Evolutionary conservation across 1,140 invertebrate species (phyloP), one percentile per base, ranked within the genome.

Genomic region (Stegodyphus mimosarum): DNA sequence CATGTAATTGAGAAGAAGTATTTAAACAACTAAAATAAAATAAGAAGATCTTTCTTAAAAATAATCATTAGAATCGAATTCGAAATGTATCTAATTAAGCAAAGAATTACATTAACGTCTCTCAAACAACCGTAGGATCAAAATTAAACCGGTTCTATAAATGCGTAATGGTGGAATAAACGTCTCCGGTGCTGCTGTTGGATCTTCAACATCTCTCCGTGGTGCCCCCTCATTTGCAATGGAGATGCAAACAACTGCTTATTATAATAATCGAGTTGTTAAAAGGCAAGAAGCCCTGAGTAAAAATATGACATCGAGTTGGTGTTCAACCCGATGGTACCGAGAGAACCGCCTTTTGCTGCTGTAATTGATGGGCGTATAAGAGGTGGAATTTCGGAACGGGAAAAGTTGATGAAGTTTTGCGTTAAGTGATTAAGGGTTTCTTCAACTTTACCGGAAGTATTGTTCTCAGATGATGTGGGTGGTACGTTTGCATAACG

Each of bases 81-180:
- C 17, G 18, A 74, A 74, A 60, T 74, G 72, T 60, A 60, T 11
- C 63, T 60, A 66, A 77, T 77, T 77, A 77, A 66, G 75, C 75
- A 77, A 77, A 77, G 64, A 33, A 33, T 33, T 33, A 33, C 33
- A 33, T 33, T 33, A 33, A 33, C 33, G 33, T 33, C 33, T 33
- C 33, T 60, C 48, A 77, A 77, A 77, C 75, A 77, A 74, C 51
- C 55, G 60, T 9, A 9, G 1, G 15, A 74, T 60, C 52, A 18
- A 17, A 74, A 60, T 60, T 60, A 60, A 67, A 81, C 67, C 69
- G 78, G 78, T 81, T 33, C 53, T 52, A 81, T 81, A 81, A 81
- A 81, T 81, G 60, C 78, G 52, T 81, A 81, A 81, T 81, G 69
- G 52, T 6, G 67, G 53, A 49, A 78, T 69, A 76, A 76, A 76